These are phyloP conservation scores for Loris lydekkerianus DNA, from an alignment of 2,797 vertebrate species.

Conservation along the genomic window DNA sequence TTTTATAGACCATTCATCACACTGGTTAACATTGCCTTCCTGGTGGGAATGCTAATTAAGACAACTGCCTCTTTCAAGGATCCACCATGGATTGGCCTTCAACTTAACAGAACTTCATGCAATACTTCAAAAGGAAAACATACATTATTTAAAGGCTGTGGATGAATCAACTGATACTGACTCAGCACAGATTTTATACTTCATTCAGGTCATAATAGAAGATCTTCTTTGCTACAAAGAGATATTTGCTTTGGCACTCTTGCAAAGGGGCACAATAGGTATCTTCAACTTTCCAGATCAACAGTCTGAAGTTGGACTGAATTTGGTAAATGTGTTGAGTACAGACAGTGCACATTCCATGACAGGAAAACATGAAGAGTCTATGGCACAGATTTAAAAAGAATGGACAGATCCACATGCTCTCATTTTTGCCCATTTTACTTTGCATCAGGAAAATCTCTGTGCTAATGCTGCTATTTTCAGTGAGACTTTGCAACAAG, in stretches of 20 bases:
- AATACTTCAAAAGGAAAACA: not conserved
- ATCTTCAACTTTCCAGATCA: not conserved
- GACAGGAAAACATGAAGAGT: not conserved
- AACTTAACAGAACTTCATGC: not conserved
- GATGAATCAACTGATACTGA: not conserved
- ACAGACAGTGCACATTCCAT: not conserved
- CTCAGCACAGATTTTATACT: not conserved
- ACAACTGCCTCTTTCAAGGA: not conserved
- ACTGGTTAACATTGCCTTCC: too few relatives aligned
- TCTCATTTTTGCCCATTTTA: not conserved
- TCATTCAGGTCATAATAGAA: not conserved
- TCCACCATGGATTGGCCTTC: not conserved
- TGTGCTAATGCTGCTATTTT: not conserved
- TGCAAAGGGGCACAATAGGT: not conserved
- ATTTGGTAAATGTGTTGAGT: not conserved
- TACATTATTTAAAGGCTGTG: not conserved
- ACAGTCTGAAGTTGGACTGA: not conserved
- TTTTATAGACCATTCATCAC: too few relatives aligned
- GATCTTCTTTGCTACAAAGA: not conserved
- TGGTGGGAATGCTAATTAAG: too few relatives aligned
- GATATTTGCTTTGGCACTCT: not conserved
- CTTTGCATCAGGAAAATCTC: not conserved
- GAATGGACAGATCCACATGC: not conserved
- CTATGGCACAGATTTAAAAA: not conserved
- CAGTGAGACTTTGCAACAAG: not conserved